These are phyloP conservation scores for Macrocentrus cingulum DNA, from an alignment of 1,140 invertebrate genomes.

Conservation along the genomic window DNA sequence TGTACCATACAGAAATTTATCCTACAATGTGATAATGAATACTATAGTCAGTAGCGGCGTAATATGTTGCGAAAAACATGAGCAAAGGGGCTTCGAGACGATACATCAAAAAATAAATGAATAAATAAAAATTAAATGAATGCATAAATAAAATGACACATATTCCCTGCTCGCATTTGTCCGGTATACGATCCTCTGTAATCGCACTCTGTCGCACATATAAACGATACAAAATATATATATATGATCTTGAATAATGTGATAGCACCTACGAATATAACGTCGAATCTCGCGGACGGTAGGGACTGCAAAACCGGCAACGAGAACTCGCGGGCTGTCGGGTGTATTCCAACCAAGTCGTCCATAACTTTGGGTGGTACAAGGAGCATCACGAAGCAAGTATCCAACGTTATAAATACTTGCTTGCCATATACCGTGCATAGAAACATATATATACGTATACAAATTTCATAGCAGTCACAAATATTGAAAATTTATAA, in stretches of 20 bases:
- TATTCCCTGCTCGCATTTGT: constrained; percentile 7
- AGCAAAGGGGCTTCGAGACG: too few relatives aligned
- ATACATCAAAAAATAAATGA: background rate
- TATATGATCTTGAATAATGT: constrained; percentile 22
- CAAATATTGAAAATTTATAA: too few relatives aligned
- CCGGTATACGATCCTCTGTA: constrained; percentile 4
- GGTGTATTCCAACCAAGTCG: constrained; percentile 5
- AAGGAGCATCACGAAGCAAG: background rate
- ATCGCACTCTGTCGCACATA: background rate
- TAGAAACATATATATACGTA: too few relatives aligned
- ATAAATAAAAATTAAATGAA: background rate
- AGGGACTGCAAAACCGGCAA: background rate
- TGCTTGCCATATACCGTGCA: too few relatives aligned
- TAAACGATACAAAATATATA: too few relatives aligned
- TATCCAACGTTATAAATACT: too few relatives aligned
- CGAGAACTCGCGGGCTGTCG: background rate
- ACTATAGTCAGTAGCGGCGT: constrained; percentile 22
- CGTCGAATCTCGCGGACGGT: background rate
- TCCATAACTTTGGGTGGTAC: constrained; percentile 13
- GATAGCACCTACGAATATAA: background rate
- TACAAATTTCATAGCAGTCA: too few relatives aligned
- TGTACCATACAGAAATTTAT: too few relatives aligned
- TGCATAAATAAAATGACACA: constrained; percentile 13
- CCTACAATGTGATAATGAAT: constrained; percentile 25
- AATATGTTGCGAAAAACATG: constrained; percentile 22